Evolutionary conservation across 2,888 invertebrate genomes (phyloP), one percentile per base, ranked within the genome.

Genomic region (Cheilosia impressa): DNA sequence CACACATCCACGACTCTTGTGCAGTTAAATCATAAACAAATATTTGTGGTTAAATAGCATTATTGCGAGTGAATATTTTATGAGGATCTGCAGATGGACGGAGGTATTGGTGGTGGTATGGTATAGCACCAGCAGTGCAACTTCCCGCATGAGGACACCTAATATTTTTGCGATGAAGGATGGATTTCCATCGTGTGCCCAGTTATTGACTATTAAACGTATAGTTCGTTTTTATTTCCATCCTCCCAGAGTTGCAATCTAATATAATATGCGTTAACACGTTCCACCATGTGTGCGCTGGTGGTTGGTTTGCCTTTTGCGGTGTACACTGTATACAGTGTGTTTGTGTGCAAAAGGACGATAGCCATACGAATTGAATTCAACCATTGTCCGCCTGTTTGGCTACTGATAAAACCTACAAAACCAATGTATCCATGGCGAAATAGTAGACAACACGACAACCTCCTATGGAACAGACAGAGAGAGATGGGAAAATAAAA

Each of bases 211-310:
- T 77, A 62, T 75, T 71, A 55, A 71, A 75, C 31, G 34, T 27
- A 57, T 5, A 10, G 38, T 66, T 60, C 55, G 58, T 68, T 52
- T 68, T 24, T 52, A 38, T 34, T 9, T 52, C 41, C 5, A 31
- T 60, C 68, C 45, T 50, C 68, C 27, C 19, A 31, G 55, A 38
- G 72, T 10, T 69, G 52, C 63, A 80, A 66, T 77, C 66, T 77
- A 71, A 81, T 55, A 85, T 85, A 24, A 85, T 81, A 85, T 85
- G 85, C 85, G 81, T 81, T 62, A 85, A 85, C 85, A 85, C 85
- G 85, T 81, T 81, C 68, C 85, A 76, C 55, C 57, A 76, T 81
- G 72, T 73, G 55, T 76, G 57, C 34, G 43, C 34, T 38, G 53
- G 60, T 63, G 68, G 68, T 68, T 77, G 68, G 50, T 66, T 77